Evolutionary conservation across 2,888 invertebrate genomes (phyloP), one percentile per base, ranked within the genome.

Genomic region (Dasypogon diadema): DNA sequence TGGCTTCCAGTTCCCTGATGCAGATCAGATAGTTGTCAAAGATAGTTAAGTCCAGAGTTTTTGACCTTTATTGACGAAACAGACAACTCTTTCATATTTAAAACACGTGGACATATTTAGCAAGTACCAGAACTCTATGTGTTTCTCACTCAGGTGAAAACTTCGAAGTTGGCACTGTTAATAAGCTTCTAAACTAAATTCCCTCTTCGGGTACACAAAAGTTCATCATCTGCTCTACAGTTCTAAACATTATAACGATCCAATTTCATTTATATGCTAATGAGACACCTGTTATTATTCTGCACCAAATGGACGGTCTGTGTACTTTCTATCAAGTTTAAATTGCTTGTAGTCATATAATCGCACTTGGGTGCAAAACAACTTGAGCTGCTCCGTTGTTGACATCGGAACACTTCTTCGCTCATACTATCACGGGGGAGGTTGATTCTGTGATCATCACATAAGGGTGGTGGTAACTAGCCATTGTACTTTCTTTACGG

Each of bases 221-320:
- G 68, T 68, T 68, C 68, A 68, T 68, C 68, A 68, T 68, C 68
- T 37, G 46, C 55, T 22, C 55, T 30, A 55, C 60, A 68, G 74
- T 70, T 78, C 77, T 78, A 80, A 78, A 78, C 78, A 79, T 78
- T 79, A 80, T 79, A 80, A 78, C 79, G 79, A 80, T 79, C 77
- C 80, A 80, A 81, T 80, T 81, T 81, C 81, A 81, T 81, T 81
- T 81, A 81, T 80, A 81, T 81, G 81, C 80, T 80, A 81, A 81
- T 81, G 80, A 80, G 81, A 80, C 79, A 80, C 80, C 80, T 81
- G 80, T 80, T 81, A 80, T 80, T 81, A 80, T 81, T 80, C 80
- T 81, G 80, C 68, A 68, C 68, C 68, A 51, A 51, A 46, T 30
- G 70, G 26, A 21, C 63, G 60, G 58, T 60, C 73, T 74, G 70